phyloP scores from a whole-genome alignment of 2,888 invertebrate genomes.

The Apamea crenata region DNA sequence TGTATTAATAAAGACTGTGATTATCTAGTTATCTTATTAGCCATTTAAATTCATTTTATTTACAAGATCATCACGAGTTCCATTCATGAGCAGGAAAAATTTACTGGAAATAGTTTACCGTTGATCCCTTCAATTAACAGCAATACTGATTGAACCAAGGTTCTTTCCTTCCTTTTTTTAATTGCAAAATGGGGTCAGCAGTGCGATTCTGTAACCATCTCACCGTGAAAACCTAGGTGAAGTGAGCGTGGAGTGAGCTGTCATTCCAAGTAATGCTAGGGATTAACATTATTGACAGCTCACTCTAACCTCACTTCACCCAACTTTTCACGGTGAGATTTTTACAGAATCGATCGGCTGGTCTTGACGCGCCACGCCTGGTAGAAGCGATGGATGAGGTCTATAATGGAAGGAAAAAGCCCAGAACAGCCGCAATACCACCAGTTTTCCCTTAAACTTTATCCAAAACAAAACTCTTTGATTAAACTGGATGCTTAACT shows the following conservation, averaged over 20 bases:
- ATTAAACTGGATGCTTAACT: conserved; percentile 26
- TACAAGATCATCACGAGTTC: not conserved
- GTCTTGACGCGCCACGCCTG: too few species aligned
- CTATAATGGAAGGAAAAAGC: too few species aligned
- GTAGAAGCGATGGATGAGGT: too few species aligned
- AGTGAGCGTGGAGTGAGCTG: too few species aligned
- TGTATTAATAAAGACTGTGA: not conserved
- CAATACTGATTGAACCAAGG: not conserved
- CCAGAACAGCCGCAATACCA: not conserved
- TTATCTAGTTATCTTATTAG: not conserved
- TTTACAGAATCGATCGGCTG: too few species aligned
- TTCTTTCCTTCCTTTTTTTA: not conserved
- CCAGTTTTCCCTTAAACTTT: conserved; percentile 2
- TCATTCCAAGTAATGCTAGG: too few species aligned
- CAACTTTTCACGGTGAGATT: too few species aligned
- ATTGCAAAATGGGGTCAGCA: too few species aligned
- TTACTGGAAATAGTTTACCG: not conserved
- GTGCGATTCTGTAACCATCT: too few species aligned
- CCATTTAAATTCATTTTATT: not conserved
- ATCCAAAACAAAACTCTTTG: conserved; percentile 12
- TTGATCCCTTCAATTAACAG: not conserved
- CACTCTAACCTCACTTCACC: too few species aligned
- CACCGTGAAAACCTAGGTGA: too few species aligned
- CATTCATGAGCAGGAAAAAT: conserved; percentile 7
- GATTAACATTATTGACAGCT: too few species aligned